A percentile compares a stretch with the other conserved stretches of the same genome.
Evolutionary conservation across 1,140 invertebrate species (phyloP).

Genomic region (Diachasmimorpha longicaudata): DNA sequence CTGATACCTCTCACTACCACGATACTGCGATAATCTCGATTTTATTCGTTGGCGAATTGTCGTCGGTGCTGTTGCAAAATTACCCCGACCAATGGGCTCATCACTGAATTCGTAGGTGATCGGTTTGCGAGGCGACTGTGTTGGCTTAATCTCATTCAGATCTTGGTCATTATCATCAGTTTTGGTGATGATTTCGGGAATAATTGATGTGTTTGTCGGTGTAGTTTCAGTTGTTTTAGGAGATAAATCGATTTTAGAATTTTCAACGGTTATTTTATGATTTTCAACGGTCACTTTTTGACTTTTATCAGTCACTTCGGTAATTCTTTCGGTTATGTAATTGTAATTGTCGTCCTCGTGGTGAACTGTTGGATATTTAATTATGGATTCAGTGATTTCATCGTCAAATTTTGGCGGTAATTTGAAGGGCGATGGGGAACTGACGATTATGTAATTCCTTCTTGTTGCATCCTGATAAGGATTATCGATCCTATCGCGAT

Average conservation of each 20-base stretch:
- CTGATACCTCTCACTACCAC: constrained; percentile 19
- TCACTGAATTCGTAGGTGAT: constrained; percentile 1
- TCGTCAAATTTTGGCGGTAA: constrained; percentile 18
- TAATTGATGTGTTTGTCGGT: not conserved
- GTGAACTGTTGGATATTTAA: not conserved
- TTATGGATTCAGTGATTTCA: not conserved
- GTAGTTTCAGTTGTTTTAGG: not conserved
- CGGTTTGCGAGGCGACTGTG: not conserved
- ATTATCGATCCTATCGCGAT: constrained; percentile 17
- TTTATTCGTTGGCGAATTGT: constrained; percentile 1
- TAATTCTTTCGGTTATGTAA: not conserved
- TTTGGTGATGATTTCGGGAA: not conserved
- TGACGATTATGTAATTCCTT: constrained; percentile 22
- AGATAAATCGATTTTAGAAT: not conserved
- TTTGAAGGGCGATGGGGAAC: constrained; percentile 25
- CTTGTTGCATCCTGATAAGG: constrained; percentile 15
- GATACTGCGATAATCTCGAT: constrained; percentile 7
- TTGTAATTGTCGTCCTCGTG: not conserved
- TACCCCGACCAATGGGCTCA: constrained; percentile 1
- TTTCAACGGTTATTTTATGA: not conserved
- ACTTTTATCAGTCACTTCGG: not conserved
- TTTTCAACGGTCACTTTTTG: not conserved
- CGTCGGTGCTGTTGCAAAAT: constrained; percentile 2
- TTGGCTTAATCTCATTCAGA: constrained; percentile 16
- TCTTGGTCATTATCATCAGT: not conserved